Percentiles rank a stretch among this genome's conserved stretches.
phyloP scores from a whole-genome alignment of 1,140 invertebrate species.

The Augochlora pura region DNA sequence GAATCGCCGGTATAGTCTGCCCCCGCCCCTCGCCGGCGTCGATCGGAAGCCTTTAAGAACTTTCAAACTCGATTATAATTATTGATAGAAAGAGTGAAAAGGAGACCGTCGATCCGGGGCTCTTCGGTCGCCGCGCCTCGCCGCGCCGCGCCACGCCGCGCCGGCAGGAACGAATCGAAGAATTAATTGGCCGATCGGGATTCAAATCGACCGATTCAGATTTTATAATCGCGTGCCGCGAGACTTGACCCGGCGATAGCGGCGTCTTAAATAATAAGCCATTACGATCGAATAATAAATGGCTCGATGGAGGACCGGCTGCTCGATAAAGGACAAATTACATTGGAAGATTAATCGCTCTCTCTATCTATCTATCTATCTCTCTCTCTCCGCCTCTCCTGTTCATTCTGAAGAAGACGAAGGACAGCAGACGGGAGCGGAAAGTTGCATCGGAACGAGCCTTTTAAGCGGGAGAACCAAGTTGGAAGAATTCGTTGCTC shows the following conservation, averaged over 20 bases:
- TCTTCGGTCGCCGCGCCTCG: too few relatives aligned
- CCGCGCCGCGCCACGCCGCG: too few relatives aligned
- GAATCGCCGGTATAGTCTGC: slow-evolving; percentile 4
- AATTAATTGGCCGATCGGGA: neutral
- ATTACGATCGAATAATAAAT: neutral
- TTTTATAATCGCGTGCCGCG: neutral
- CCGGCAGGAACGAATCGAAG: neutral
- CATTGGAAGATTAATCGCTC: neutral
- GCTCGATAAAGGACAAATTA: neutral
- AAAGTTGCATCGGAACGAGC: neutral
- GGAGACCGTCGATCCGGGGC: neutral
- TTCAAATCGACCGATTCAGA: neutral
- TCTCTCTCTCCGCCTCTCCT: neutral
- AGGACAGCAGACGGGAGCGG: neutral
- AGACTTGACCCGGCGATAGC: neutral
- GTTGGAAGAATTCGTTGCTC: slow-evolving; percentile 11
- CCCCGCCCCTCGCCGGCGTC: too few relatives aligned
- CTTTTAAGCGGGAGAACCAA: slow-evolving; percentile 22
- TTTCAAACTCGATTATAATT: slow-evolving; percentile 23
- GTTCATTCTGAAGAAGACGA: neutral
- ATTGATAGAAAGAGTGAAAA: slow-evolving; percentile 5
- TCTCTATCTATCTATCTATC: neutral
- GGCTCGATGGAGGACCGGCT: neutral
- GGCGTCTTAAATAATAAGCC: neutral
- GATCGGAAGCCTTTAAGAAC: neutral